phyloP scores from a whole-genome alignment of 2,113 vertebrate genomes.

The Myxocyprinus asiaticus region DNA sequence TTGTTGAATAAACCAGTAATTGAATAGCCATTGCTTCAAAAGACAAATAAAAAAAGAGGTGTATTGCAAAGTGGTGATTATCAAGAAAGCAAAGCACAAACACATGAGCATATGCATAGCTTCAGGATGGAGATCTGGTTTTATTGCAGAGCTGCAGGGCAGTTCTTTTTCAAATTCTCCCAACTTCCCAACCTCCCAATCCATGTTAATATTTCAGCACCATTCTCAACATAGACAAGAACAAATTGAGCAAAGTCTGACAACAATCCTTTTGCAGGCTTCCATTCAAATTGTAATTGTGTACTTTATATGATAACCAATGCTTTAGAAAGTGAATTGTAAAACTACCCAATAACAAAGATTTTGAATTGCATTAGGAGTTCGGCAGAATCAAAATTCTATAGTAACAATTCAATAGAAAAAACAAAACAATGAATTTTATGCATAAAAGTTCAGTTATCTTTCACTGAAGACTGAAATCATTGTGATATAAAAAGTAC shows the following conservation, averaged over 20 bases:
- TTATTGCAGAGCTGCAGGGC: constrained; percentile 26
- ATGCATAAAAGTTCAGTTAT: no score
- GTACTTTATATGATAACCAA: neutral
- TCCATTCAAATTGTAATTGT: neutral
- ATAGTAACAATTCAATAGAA: no score
- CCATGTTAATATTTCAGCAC: constrained; percentile 69
- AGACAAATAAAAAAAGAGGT: neutral
- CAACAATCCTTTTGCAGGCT: neutral
- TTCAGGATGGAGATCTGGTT: neutral
- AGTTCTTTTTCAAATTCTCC: constrained; percentile 55
- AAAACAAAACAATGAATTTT: no score
- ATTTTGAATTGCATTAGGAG: no score
- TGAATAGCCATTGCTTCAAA: neutral
- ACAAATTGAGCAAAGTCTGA: constrained; percentile 41
- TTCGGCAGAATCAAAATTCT: no score
- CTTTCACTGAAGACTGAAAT: no score
- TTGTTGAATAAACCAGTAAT: constrained; percentile 51
- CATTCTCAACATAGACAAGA: constrained; percentile 41
- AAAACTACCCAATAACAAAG: no score
- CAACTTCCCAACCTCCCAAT: constrained; percentile 24
- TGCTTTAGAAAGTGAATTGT: neutral
- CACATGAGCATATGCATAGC: constrained; percentile 8
- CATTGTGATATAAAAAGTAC: no score
- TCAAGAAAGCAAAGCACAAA: neutral
- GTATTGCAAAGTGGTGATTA: neutral